phyloP scores from a whole-genome alignment of 1,140 invertebrate genomes.

The Rhopalosiphum maidis region DNA sequence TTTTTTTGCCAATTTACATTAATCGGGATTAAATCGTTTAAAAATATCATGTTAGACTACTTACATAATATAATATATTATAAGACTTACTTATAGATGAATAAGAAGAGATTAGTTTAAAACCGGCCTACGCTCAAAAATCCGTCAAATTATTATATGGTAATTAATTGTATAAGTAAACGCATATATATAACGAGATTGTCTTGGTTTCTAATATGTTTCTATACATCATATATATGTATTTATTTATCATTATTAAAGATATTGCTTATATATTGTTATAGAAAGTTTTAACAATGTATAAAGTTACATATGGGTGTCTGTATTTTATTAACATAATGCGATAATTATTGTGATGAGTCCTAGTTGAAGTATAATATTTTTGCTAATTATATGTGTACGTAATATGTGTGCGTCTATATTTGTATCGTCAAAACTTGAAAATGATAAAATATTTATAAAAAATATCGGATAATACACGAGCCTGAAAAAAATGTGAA shows the following conservation, averaged over 20 bases:
- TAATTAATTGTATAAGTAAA: neutral
- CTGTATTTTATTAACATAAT: too few species aligned
- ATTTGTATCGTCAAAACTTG: neutral
- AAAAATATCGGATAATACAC: neutral
- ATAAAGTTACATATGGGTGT: neutral
- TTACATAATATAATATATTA: neutral
- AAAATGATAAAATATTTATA: neutral
- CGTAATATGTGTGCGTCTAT: neutral
- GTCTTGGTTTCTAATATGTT: neutral
- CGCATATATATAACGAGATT: neutral
- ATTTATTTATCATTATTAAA: neutral
- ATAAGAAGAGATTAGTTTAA: neutral
- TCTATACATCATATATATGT: too few species aligned
- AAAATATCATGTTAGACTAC: neutral
- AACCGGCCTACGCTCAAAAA: neutral
- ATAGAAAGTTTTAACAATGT: neutral
- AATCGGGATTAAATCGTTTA: neutral
- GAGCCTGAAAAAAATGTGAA: neutral
- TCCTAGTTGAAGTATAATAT: too few species aligned
- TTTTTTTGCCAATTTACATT: slow-evolving; percentile 11
- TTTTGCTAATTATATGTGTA: too few species aligned
- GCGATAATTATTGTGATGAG: neutral
- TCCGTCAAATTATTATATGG: neutral
- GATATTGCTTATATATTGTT: neutral
- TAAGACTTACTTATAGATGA: neutral